A percentile compares a stretch with the other conserved stretches of the same genome.
Evolutionary conservation across 2,888 invertebrate species (phyloP).

Genomic region (Philopedon plagiatum): DNA sequence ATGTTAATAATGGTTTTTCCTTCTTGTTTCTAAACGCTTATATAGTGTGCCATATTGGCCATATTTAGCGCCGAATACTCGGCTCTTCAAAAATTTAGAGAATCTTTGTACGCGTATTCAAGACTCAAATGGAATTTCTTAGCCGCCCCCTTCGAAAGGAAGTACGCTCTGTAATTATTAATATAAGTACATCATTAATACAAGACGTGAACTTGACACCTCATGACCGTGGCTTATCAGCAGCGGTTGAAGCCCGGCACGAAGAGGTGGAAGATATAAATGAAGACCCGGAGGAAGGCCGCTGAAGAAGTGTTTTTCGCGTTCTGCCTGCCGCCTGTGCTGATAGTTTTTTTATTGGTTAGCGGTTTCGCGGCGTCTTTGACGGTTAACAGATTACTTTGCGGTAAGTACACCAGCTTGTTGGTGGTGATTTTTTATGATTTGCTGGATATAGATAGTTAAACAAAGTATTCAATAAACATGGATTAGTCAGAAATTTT

Average conservation of each 20-base stretch:
- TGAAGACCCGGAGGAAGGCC: slow-evolving; percentile 40
- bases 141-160: not conserved
- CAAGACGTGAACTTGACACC: slow-evolving; percentile 40
- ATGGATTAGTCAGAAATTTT: too few species aligned
- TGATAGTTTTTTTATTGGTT: slow-evolving; percentile 23
- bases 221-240: slow-evolving; percentile 32
- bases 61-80: too few species aligned
- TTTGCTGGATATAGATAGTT: too few species aligned
- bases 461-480: too few species aligned
- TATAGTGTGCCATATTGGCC: too few species aligned
- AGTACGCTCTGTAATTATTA: not conserved
- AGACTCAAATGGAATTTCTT: too few species aligned
- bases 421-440: not conserved
- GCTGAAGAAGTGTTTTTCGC: slow-evolving; percentile 44
- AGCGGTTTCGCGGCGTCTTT: slow-evolving; percentile 26
- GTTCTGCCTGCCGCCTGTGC: slow-evolving; percentile 31
- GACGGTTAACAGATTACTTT: slow-evolving; percentile 17
- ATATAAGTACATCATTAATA: not conserved
- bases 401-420: slow-evolving; percentile 24
- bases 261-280: slow-evolving; percentile 47
- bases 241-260: not conserved
- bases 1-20: too few species aligned
- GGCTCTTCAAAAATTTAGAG: too few species aligned
- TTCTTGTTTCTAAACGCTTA: too few species aligned
- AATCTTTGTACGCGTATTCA: too few species aligned